These are phyloP conservation scores for Ochlodes sylvanus DNA, from an alignment of 2,888 invertebrate species.

Conservation along the genomic window DNA sequence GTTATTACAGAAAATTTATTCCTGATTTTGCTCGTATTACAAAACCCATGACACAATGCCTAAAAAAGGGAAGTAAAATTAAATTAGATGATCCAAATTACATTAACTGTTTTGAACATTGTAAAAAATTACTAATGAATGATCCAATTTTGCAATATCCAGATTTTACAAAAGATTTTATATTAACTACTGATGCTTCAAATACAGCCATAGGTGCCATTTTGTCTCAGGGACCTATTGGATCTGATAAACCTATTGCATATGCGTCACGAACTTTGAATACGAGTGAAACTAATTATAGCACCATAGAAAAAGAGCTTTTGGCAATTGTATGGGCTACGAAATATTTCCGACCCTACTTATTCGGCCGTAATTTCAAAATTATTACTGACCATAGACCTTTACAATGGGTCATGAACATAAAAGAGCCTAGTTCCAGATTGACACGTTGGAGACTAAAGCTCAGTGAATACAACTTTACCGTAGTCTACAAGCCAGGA, in stretches of 20 bases:
- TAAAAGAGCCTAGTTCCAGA: conserved; percentile 13
- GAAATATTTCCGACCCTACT: no score
- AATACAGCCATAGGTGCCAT: conserved; percentile 10
- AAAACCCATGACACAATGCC: no score
- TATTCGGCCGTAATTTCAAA: no score
- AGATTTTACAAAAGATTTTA: conserved; percentile 33
- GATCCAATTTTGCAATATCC: no score
- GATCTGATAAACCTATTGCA: conserved; percentile 42
- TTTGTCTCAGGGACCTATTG: conserved; percentile 39
- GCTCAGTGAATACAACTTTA: conserved; percentile 28
- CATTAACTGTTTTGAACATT: conserved; percentile 26
- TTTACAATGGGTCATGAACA: no score
- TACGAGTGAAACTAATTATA: neutral
- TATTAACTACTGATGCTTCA: conserved; percentile 39
- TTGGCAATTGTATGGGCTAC: no score
- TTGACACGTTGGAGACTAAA: conserved; percentile 19
- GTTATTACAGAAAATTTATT: neutral
- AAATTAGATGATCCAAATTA: conserved; percentile 6
- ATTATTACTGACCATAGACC: no score
- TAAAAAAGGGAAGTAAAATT: neutral
- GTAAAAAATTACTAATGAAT: conserved; percentile 6
- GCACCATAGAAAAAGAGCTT: neutral
- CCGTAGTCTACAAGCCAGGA: conserved; percentile 1
- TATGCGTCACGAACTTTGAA: conserved; percentile 28
- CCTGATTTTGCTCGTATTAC: neutral